Evolutionary conservation across 2,113 vertebrate genomes (phyloP), one percentile per base, ranked within the genome.

Genomic region (Numida meleagris): DNA sequence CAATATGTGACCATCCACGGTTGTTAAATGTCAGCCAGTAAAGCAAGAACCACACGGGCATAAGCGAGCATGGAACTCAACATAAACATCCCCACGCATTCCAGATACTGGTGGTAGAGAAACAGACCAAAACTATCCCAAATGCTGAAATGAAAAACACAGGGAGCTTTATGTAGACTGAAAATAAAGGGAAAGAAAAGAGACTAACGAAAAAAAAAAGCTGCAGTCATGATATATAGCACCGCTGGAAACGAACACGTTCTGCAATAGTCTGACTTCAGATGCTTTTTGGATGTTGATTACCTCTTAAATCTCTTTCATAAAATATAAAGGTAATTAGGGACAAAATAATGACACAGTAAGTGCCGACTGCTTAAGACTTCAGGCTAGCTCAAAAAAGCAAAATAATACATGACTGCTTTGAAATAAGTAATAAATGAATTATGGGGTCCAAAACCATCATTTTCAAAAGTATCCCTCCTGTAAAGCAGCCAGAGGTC

Each of bases 281-380:
- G 84, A 89, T 66, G 82, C 93, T 90, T 93, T 53, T 20, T 61
- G 75, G 76, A 92, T 88, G 94, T 61, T 96, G 86, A 96, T 95
- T 95, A 96, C 6, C 33, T 53, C 78, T 95, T 95, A 94, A 97
- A 94, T 95, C 93, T 90, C 94, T 74, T 94, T 82, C 91, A 96
- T 95, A 84, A 95, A 66, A 94, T 87, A 62, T 5, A 86, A 74
- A 96, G 70, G 90, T 80, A 96, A 96, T 95, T 89, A 94, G 76
- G 88, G 86, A 96, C 73, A 86, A 83, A 97, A 82, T 88, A 78
- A 96, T 87, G 94, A 88, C 70, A 58, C 70, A 50, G 90, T 72
- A 89, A 97, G 95, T 87, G 81, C 53, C 83, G 96, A 45, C 88
- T 78, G 95, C 82, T 70, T 82, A 79, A 85, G 82, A 85, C 42